Conservation (phyloP, 2,797 vertebrate genomes). For the Coranthus polyacanthus region DNA sequence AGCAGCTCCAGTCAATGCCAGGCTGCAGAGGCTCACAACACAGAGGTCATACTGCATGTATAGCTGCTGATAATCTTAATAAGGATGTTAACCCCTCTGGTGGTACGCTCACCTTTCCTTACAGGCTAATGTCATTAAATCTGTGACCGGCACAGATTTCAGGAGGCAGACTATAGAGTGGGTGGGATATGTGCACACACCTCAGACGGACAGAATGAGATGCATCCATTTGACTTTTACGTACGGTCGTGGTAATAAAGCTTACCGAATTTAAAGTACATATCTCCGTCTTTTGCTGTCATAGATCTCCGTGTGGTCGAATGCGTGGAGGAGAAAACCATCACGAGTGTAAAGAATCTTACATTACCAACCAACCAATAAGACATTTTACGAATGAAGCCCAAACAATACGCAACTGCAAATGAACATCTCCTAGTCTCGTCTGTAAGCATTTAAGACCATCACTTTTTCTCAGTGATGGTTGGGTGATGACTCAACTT, state of each 20-base stretch:
- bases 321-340: no score
- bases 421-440: no score
- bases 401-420: no score
- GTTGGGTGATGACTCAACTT: neutral
- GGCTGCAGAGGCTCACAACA: slow-evolving; percentile 15
- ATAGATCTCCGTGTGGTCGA: no score
- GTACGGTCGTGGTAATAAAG: no score
- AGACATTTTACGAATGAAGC: no score
- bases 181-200: neutral
- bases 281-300: no score
- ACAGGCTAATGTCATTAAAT: slow-evolving; percentile 40
- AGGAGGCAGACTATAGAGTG: neutral
- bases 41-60: neutral
- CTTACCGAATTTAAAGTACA: no score
- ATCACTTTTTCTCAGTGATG: neutral
- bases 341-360: no score
- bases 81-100: slow-evolving; percentile 30
- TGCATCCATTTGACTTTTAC: neutral
- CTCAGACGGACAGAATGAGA: neutral
- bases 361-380: no score
- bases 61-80: slow-evolving; percentile 40
- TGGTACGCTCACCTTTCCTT: slow-evolving; percentile 5
- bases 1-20: neutral
- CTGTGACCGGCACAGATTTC: slow-evolving; percentile 4
- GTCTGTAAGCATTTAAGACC: no score